A percentile compares a stretch with the other conserved stretches of the same genome.
phyloP scores from a whole-genome alignment of 1,140 invertebrate species.

The Papilio helenus region DNA sequence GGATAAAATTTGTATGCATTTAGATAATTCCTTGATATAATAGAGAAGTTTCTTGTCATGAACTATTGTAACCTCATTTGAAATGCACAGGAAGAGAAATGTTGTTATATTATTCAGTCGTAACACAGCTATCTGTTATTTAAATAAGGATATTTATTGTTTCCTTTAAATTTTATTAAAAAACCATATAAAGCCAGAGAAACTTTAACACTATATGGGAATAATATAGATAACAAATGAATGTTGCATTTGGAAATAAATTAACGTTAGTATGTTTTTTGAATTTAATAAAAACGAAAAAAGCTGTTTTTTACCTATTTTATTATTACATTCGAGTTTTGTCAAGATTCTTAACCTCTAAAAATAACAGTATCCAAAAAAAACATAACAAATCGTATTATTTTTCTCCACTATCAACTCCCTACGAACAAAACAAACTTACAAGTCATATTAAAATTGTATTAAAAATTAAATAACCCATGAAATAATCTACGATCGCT shows the following conservation, averaged over 20 bases:
- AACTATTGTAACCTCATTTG: neutral
- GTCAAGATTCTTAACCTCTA: neutral
- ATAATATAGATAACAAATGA: neutral
- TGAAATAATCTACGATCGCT: conserved; percentile 40
- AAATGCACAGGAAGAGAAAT: conserved; percentile 6
- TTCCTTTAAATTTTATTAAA: conserved; percentile 5
- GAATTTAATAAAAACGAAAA: neutral
- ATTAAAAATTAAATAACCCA: conserved; percentile 36
- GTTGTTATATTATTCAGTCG: conserved; percentile 9
- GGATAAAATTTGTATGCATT: too few relatives aligned
- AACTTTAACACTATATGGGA: neutral
- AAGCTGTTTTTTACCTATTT: too few relatives aligned
- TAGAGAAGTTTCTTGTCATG: neutral
- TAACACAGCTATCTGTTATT: neutral
- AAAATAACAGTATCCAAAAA: neutral
- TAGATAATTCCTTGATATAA: too few relatives aligned
- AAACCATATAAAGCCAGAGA: neutral
- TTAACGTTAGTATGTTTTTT: neutral
- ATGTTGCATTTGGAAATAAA: conserved; percentile 12
- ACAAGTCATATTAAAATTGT: neutral
- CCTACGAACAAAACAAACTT: conserved; percentile 7
- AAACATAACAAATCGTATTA: neutral
- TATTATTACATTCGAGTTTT: neutral
- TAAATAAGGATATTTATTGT: conserved; percentile 24
- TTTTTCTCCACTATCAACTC: neutral